phyloP scores from a whole-genome alignment of 2,888 invertebrate species.

The Lycaena phlaeas region DNA sequence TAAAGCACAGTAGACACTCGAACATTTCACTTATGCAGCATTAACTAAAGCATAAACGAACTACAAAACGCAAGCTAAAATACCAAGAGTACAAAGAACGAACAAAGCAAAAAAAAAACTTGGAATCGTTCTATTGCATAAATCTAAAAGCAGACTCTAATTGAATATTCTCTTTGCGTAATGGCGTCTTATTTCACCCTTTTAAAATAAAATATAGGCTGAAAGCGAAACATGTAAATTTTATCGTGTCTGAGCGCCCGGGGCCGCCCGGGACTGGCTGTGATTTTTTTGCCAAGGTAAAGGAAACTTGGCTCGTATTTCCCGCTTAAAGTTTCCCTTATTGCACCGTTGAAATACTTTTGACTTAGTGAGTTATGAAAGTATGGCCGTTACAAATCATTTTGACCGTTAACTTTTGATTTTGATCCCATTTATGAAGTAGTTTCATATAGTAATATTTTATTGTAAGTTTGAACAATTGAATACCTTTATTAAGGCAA shows the following conservation, averaged over 20 bases:
- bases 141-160: slow-evolving; percentile 60
- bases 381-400: slow-evolving; percentile 47
- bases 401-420: slow-evolving; percentile 14
- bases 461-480: no score
- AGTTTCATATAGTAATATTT: no score
- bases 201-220: slow-evolving; percentile 67
- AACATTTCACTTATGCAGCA: slow-evolving; percentile 5
- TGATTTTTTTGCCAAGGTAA: slow-evolving; percentile 57
- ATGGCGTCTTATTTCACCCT: slow-evolving; percentile 64
- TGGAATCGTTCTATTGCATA: slow-evolving; percentile 40
- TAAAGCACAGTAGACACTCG: slow-evolving; percentile 5
- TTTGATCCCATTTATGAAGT: not conserved
- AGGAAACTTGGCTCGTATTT: slow-evolving; percentile 66
- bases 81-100: slow-evolving; percentile 25
- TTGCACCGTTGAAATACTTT: slow-evolving; percentile 61
- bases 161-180: slow-evolving; percentile 70
- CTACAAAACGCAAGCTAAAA: slow-evolving; percentile 15
- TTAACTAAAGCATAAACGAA: slow-evolving; percentile 6
- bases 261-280: slow-evolving; percentile 42
- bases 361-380: slow-evolving; percentile 45
- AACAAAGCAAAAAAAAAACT: slow-evolving; percentile 34
- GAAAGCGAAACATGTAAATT: slow-evolving; percentile 69
- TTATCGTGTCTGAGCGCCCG: slow-evolving; percentile 56
- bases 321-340: slow-evolving; percentile 54
- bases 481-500: no score